These are phyloP conservation scores for Thumatha senex DNA, from an alignment of 2,888 invertebrate species.

Conservation along the genomic window DNA sequence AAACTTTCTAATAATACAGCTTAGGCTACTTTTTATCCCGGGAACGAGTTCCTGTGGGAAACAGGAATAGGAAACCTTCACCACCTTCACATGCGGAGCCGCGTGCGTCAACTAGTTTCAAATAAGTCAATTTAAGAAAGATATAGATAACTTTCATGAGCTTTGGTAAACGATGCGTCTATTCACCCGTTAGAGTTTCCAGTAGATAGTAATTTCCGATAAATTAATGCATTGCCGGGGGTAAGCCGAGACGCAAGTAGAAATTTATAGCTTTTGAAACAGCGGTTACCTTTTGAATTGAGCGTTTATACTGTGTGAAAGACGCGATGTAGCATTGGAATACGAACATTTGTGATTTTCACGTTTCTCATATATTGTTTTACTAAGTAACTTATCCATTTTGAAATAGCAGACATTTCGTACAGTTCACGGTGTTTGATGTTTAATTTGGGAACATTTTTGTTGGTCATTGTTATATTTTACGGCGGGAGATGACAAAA, in stretches of 20 bases:
- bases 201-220: conserved; percentile 75
- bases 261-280: conserved; percentile 77
- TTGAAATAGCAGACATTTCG: conserved; percentile 11
- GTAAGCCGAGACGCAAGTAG: conserved; percentile 68
- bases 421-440: conserved; percentile 9
- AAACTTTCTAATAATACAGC: too few relatives aligned
- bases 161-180: conserved; percentile 40
- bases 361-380: conserved; percentile 25
- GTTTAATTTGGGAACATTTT: conserved; percentile 23
- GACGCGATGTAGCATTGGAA: conserved; percentile 57
- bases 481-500: conserved; percentile 1
- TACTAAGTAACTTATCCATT: conserved; percentile 14
- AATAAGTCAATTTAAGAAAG: too few relatives aligned
- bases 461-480: conserved; percentile 12
- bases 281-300: conserved; percentile 76
- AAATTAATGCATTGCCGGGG: conserved; percentile 75
- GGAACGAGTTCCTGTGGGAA: too few relatives aligned
- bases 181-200: conserved; percentile 56
- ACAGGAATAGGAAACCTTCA: too few relatives aligned
- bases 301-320: conserved; percentile 80
- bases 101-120: too few relatives aligned
- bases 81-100: too few relatives aligned
- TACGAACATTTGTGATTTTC: conserved; percentile 46
- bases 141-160: conserved; percentile 36
- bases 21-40: too few relatives aligned